phyloP scores from a whole-genome alignment of 2,113 vertebrate species.

The Casuarius casuarius region DNA sequence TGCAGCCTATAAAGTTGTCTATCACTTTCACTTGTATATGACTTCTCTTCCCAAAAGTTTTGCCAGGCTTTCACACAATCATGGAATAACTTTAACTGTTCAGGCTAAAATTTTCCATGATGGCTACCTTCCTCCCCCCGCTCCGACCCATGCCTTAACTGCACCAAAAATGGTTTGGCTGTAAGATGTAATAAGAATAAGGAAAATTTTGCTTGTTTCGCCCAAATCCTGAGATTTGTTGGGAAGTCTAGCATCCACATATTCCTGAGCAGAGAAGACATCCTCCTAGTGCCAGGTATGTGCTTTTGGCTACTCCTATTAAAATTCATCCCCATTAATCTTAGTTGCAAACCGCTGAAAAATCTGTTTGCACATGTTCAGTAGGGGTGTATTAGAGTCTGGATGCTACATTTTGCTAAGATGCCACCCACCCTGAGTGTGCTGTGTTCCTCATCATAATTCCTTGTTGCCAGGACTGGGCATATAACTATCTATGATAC shows the following conservation, averaged over 20 bases:
- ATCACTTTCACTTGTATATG: neutral
- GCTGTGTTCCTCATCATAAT: neutral
- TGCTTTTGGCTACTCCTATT: slow-evolving; percentile 9
- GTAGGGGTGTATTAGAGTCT: neutral
- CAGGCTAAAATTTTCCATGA: neutral
- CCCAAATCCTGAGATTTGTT: neutral
- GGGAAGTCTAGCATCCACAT: neutral
- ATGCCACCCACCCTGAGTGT: neutral
- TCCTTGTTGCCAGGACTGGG: neutral
- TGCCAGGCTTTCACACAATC: neutral
- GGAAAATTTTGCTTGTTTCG: neutral
- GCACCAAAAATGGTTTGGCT: neutral
- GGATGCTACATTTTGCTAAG: neutral
- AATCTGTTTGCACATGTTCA: neutral
- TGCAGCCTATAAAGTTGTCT: neutral
- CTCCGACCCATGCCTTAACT: neutral
- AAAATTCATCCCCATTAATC: slow-evolving; percentile 14
- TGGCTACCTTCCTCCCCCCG: neutral
- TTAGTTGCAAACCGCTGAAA: slow-evolving; percentile 24
- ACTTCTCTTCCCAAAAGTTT: neutral
- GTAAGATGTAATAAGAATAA: neutral
- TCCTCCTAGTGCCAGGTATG: neutral
- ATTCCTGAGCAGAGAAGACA: neutral
- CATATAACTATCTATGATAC: neutral
- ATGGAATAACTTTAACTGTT: neutral